Conservation (phyloP, 2,113 vertebrate species). For the Diadophis punctatus region DNA sequence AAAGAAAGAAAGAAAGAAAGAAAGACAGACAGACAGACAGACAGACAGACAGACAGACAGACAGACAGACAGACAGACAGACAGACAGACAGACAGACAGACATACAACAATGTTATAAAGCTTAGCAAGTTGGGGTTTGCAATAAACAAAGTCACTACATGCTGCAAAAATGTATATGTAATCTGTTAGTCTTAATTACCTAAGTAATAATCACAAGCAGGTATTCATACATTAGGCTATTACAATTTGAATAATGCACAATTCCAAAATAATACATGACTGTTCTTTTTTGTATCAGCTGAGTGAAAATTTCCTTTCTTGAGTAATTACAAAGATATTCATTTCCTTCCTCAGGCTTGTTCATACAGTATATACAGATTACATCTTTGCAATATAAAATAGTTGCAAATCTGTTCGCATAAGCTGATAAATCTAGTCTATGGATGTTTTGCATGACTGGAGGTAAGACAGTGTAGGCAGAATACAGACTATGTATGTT, state of each 20-base stretch:
- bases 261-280: background rate
- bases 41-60: no score
- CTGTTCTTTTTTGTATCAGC: background rate
- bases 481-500: background rate
- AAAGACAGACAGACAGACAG: no score
- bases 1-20: no score
- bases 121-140: background rate
- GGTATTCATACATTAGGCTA: background rate
- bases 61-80: no score
- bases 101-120: background rate
- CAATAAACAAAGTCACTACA: background rate
- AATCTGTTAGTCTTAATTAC: background rate
- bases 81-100: no score
- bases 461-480: background rate
- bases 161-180: background rate
- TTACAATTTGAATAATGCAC: background rate
- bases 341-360: conserved; percentile 6
- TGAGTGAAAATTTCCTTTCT: background rate
- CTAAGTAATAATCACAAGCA: conserved; percentile 33
- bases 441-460: background rate
- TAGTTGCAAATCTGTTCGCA: background rate
- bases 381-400: background rate
- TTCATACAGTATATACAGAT: background rate
- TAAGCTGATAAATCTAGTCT: background rate
- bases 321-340: background rate